These are phyloP conservation scores for Carcina quercana DNA, from an alignment of 2,888 invertebrate genomes.

Conservation along the genomic window DNA sequence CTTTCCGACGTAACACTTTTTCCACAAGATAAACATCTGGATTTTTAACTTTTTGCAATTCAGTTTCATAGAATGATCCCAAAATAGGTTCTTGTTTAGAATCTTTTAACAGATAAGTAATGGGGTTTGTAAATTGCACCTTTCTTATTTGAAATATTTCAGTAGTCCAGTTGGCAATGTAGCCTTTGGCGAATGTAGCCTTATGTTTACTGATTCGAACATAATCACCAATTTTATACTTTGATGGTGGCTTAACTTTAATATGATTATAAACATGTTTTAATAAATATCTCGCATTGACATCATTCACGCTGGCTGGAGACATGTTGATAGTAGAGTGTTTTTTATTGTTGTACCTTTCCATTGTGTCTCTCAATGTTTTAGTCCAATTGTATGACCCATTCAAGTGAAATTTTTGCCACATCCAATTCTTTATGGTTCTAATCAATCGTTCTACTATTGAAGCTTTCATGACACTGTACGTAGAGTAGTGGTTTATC, in stretches of 20 bases:
- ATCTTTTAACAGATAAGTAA: conserved; percentile 2
- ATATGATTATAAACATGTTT: neutral
- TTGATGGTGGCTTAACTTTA: neutral
- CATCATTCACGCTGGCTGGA: neutral
- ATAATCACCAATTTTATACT: conserved; percentile 13
- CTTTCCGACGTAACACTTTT: conserved; percentile 23
- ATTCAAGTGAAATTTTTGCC: conserved; percentile 3
- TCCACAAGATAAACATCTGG: conserved; percentile 11
- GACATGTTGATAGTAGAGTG: conserved; percentile 2
- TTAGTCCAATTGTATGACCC: conserved; percentile 1
- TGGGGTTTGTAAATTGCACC: neutral
- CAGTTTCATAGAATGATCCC: conserved; percentile 19
- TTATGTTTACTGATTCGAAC: conserved; percentile 23
- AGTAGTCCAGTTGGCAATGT: conserved; percentile 26
- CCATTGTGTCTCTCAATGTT: neutral
- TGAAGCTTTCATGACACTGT: neutral
- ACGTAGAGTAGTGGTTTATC: conserved; percentile 1
- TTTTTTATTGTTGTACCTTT: conserved; percentile 1
- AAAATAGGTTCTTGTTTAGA: neutral
- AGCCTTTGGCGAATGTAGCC: conserved; percentile 20
- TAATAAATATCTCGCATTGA: neutral
- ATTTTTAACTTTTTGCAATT: conserved; percentile 15
- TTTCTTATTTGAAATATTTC: conserved; percentile 23
- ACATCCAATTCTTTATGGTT: conserved; percentile 10
- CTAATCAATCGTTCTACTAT: conserved; percentile 2